A percentile compares a stretch with the other conserved stretches of the same genome.
Conservation (phyloP, 2,113 vertebrate species). For the Cottus gobio region DNA sequence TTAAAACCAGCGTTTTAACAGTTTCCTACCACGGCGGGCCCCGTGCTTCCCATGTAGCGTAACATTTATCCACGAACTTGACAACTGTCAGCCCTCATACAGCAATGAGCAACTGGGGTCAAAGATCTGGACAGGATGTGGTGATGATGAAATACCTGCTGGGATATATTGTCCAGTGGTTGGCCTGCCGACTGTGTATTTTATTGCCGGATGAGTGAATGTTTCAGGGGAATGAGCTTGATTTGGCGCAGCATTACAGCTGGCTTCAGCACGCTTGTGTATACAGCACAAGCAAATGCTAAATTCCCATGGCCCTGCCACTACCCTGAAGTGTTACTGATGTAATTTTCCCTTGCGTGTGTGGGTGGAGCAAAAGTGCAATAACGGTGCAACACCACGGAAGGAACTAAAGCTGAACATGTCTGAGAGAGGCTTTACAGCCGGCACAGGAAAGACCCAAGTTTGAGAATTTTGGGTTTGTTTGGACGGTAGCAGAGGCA, state of each 20-base stretch:
- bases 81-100: constrained; percentile 41
- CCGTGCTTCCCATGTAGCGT: constrained; percentile 27
- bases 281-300: constrained; percentile 26
- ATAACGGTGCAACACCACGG: constrained; percentile 54
- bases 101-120: constrained; percentile 56
- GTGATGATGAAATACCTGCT: constrained; percentile 71
- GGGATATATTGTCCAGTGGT: constrained; percentile 53
- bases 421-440: constrained; percentile 32
- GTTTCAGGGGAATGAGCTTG: constrained; percentile 34
- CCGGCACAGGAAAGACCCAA: constrained; percentile 17
- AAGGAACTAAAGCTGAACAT: constrained; percentile 46
- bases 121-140: constrained; percentile 55
- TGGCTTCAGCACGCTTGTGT: constrained; percentile 7
- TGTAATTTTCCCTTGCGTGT: constrained; percentile 35
- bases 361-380: constrained; percentile 64
- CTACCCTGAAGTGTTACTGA: constrained; percentile 45
- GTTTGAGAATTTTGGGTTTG: constrained; percentile 44
- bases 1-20: constrained; percentile 55
- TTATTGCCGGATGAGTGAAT: constrained; percentile 40
- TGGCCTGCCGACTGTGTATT: constrained; percentile 34
- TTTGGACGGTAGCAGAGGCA: constrained; percentile 38
- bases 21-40: constrained; percentile 43
- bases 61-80: constrained; percentile 53
- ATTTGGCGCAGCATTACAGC: constrained; percentile 13
- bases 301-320: constrained; percentile 29